Base-by-base conservation (phyloP, 2,888 invertebrate genomes). In the Criorhina ranunculi region DNA sequence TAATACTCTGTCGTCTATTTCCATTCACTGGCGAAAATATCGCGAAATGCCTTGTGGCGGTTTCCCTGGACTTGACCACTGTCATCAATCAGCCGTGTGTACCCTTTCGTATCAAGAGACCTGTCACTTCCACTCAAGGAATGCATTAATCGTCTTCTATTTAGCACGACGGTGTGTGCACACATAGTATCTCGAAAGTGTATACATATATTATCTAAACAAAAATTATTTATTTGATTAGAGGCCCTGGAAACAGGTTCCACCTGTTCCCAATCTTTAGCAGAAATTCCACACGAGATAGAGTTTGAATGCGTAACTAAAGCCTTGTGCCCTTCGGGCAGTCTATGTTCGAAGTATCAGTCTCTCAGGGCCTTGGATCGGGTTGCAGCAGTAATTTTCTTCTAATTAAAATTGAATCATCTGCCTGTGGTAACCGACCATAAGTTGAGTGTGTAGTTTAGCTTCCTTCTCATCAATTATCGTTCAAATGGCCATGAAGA, bases 341-440 rank as follows among this genome's bases (percentile, higher is more conserved):
- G n/a, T 59, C 12, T 42, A 17, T 33, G 17, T 44, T 24, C 24
- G 40, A 17, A 4, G 2, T 24, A 1, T 24, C 24, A 24, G 24
- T 24, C 24, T 46, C 55, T 15, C 12, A 12, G 29, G 40, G 46
- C 15, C 8, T 29, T 12, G 55, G 29, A 59, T 57, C 49, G 59
- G 37, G 57, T 53, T 66, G 78, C 19, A 31, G 53, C 35, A 66
- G 42, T 78, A 78, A 78, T 82, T 78, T 78, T 57, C 72, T 67
- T 57, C 67, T 78, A 83, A 83, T 83, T 83, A 83, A 78, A 78
- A 78, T 73, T 78, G 49, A 78, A 83, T 83, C 82, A 78, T 83
- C 67, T 67, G 51, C 46, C 62, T 40, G 53, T 49, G 59, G 46
- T 59, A 44, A 46, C n/a, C 12, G 5, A 60, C 78, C 66, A 24